Evolutionary conservation across 2,888 invertebrate species (phyloP).

Genomic region (Sipunculus nudus): DNA sequence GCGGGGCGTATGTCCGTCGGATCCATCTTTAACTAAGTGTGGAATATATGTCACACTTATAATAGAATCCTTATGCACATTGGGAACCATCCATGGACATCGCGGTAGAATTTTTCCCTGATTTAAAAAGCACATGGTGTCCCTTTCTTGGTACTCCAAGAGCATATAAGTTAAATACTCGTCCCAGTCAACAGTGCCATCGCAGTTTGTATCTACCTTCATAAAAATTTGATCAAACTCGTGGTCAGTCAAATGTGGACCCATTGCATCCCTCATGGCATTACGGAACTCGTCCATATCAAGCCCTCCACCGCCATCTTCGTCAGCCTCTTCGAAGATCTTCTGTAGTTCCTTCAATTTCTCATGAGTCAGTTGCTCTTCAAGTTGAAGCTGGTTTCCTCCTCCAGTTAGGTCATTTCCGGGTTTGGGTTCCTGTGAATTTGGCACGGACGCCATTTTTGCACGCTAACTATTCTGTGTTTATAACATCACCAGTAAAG

Average conservation of each 20-base stretch:
- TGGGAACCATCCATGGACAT: too few relatives aligned
- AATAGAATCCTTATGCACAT: too few relatives aligned
- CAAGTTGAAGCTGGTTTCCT: too few relatives aligned
- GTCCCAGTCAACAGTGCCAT: constrained; percentile 75
- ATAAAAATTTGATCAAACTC: constrained; percentile 56
- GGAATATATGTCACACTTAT: too few relatives aligned
- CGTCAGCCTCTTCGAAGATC: constrained; percentile 49
- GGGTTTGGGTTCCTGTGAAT: too few relatives aligned
- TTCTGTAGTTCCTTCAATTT: constrained; percentile 4
- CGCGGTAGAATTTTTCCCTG: constrained; percentile 59
- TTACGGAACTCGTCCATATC: constrained; percentile 52
- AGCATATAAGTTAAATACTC: constrained; percentile 82
- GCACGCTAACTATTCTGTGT: too few relatives aligned
- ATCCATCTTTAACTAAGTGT: too few relatives aligned
- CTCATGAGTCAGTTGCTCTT: constrained; percentile 19
- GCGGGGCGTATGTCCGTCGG: too few relatives aligned
- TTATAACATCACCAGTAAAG: too few relatives aligned
- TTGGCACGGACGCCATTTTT: too few relatives aligned
- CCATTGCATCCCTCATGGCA: constrained; percentile 51
- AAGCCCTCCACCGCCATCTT: constrained; percentile 47
- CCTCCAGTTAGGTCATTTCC: too few relatives aligned
- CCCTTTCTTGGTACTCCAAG: constrained; percentile 72
- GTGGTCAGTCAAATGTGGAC: constrained; percentile 46
- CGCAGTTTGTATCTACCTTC: constrained; percentile 69
- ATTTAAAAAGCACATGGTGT: constrained; percentile 43